Evolutionary conservation across 2,888 invertebrate genomes (phyloP).

Genomic region (Xanthorhoe designata): DNA sequence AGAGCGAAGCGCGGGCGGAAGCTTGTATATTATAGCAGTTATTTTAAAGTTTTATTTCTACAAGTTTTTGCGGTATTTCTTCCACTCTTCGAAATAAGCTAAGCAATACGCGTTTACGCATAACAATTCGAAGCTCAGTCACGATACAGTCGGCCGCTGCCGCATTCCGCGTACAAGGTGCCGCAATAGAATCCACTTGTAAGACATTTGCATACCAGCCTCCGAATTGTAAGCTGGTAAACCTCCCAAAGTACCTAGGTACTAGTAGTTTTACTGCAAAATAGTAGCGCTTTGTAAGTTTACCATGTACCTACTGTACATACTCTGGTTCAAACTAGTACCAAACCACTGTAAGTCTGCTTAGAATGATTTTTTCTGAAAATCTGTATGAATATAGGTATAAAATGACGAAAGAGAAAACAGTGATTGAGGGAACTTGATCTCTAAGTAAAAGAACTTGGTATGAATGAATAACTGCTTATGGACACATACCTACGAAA

Average conservation of each 20-base stretch:
- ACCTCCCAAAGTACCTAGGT: background rate
- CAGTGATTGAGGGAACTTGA: too few species aligned
- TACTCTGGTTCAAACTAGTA: background rate
- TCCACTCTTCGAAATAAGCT: slow-evolving; percentile 28
- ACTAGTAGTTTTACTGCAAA: background rate
- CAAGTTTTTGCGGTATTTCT: slow-evolving; percentile 35
- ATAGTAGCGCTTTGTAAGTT: background rate
- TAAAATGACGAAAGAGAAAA: too few species aligned
- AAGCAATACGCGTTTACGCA: slow-evolving; percentile 29
- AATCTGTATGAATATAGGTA: too few species aligned
- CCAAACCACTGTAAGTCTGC: background rate
- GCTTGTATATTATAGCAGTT: too few species aligned
- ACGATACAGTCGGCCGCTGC: slow-evolving; percentile 54
- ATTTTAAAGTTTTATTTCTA: background rate
- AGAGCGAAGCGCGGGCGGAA: too few species aligned
- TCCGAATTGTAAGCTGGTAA: background rate
- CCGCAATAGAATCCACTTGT: slow-evolving; percentile 36
- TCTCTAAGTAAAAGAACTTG: too few species aligned
- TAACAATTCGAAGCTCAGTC: slow-evolving; percentile 45
- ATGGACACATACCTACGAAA: too few species aligned
- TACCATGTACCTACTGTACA: too few species aligned
- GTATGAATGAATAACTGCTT: too few species aligned
- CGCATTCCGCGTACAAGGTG: slow-evolving; percentile 57
- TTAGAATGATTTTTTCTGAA: slow-evolving; percentile 1
- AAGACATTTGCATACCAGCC: slow-evolving; percentile 29